These are phyloP conservation scores for Climacteris rufus DNA, from an alignment of 2,113 vertebrate species.

Conservation along the genomic window DNA sequence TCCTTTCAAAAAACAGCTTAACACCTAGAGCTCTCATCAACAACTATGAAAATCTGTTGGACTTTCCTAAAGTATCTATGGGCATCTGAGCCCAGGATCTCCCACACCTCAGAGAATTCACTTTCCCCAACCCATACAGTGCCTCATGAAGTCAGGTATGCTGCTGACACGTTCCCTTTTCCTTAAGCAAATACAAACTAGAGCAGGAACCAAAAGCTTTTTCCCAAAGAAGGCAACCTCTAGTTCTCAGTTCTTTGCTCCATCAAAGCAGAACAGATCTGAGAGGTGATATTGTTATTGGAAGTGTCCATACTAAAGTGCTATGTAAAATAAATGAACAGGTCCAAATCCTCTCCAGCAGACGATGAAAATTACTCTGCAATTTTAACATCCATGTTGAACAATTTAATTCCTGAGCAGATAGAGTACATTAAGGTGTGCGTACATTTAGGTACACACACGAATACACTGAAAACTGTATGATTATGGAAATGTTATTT, in stretches of 20 bases:
- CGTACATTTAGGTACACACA: background rate
- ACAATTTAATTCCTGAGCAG: rapidly evolving
- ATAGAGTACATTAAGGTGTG: no score
- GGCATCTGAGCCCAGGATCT: background rate
- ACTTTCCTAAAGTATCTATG: background rate
- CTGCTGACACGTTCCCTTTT: background rate
- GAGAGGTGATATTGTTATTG: background rate
- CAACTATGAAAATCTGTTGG: background rate
- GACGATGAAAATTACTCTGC: background rate
- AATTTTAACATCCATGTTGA: background rate
- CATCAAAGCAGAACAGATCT: background rate
- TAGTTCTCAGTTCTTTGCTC: background rate
- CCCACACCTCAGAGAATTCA: background rate
- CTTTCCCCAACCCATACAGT: background rate
- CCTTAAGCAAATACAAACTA: background rate
- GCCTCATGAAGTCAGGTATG: background rate
- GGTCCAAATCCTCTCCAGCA: background rate
- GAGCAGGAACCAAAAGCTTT: background rate
- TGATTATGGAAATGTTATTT: background rate
- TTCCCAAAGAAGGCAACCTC: background rate
- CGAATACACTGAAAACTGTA: background rate
- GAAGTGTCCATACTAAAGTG: background rate
- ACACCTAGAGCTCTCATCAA: background rate
- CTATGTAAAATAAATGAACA: background rate
- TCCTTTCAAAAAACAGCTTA: background rate